A percentile compares a stretch with the other conserved stretches of the same genome.
Evolutionary conservation across 2,888 invertebrate genomes (phyloP).

Genomic region (Drosophila maculinotata): DNA sequence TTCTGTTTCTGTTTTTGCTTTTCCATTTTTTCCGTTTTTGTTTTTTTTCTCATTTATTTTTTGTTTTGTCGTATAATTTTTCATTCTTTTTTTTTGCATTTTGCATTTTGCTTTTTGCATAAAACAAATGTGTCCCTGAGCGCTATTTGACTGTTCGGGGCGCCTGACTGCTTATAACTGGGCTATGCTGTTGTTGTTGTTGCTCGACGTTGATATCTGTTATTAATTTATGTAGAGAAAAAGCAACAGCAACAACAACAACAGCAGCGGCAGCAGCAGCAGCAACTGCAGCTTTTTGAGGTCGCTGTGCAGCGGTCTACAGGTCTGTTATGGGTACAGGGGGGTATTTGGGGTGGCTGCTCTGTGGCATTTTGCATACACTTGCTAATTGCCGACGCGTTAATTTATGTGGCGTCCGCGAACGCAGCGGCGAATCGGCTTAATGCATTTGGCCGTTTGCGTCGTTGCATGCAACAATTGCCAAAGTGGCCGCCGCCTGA

Average conservation of each 20-base stretch:
- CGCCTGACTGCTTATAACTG: constrained; percentile 71
- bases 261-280: too few relatives aligned
- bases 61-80: constrained; percentile 18
- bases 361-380: constrained; percentile 76
- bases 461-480: constrained; percentile 73
- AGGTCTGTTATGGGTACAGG: constrained; percentile 41
- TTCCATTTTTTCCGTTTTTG: constrained; percentile 24
- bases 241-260: constrained; percentile 39
- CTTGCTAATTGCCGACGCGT: constrained; percentile 79
- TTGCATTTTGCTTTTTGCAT: constrained; percentile 53
- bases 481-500: constrained; percentile 45
- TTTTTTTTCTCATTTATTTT: constrained; percentile 23
- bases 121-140: constrained; percentile 81
- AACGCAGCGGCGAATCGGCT: constrained; percentile 54
- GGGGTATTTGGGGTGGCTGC: constrained; percentile 10
- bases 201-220: constrained; percentile 73
- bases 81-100: constrained; percentile 21
- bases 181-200: constrained; percentile 57
- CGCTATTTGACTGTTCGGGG: constrained; percentile 65
- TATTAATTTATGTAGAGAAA: constrained; percentile 78
- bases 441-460: constrained; percentile 69
- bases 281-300: constrained; percentile 61
- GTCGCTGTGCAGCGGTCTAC: constrained; percentile 44
- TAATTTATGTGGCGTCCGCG: constrained; percentile 78
- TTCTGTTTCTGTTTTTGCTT: constrained; percentile 32